phyloP scores from a whole-genome alignment of 2,797 vertebrate species.

The Phoeniculus purpureus region DNA sequence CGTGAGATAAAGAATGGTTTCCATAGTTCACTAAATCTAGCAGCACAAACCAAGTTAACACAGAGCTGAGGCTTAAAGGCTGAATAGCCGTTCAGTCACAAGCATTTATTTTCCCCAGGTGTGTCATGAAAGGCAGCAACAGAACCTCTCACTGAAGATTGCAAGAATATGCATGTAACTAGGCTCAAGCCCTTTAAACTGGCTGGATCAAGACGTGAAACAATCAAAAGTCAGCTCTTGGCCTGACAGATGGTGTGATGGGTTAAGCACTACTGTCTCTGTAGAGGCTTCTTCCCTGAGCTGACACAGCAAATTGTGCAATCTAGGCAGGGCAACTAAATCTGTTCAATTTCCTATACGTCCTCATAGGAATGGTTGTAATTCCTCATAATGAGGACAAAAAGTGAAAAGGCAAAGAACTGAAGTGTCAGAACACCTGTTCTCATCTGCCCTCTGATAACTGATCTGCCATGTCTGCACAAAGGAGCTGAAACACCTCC shows the following conservation, averaged over 20 bases:
- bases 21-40: neutral
- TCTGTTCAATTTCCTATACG: neutral
- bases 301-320: neutral
- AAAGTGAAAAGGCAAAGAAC: neutral
- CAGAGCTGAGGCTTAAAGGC: neutral
- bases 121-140: neutral
- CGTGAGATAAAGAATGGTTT: neutral
- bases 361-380: neutral
- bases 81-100: neutral
- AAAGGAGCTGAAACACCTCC: neutral
- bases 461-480: neutral
- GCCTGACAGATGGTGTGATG: neutral
- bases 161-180: neutral
- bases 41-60: neutral
- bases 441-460: neutral
- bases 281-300: neutral
- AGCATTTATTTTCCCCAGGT: neutral
- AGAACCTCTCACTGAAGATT: neutral
- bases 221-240: neutral
- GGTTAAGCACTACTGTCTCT: neutral
- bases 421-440: neutral
- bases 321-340: neutral
- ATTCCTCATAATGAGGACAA: neutral
- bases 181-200: neutral
- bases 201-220: neutral